Percentiles rank a stretch among this genome's conserved stretches.
These are phyloP conservation scores for Pelecanoides urinatrix DNA, from an alignment of 2,113 vertebrate species.

Conservation along the genomic window DNA sequence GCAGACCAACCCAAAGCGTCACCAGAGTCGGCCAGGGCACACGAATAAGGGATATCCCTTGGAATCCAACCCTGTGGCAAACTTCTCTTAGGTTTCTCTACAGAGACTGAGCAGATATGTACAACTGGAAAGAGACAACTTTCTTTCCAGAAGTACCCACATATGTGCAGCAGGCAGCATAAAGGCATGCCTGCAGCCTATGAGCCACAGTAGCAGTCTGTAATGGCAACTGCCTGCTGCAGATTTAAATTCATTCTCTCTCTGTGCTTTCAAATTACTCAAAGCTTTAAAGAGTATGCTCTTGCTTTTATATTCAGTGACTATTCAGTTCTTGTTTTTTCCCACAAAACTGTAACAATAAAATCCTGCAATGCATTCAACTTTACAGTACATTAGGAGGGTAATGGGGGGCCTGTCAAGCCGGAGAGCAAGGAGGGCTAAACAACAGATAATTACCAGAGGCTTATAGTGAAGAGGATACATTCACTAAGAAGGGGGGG, in stretches of 20 bases:
- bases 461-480: background rate
- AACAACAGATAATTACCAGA: background rate
- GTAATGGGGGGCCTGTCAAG: background rate
- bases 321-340: background rate
- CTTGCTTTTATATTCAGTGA: background rate
- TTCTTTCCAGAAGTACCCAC: background rate
- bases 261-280: background rate
- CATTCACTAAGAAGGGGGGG: background rate
- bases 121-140: background rate
- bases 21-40: background rate
- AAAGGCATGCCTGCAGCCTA: background rate
- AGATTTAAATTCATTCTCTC: background rate
- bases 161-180: background rate
- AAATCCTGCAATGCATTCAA: background rate
- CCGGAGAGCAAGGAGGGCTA: background rate
- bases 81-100: background rate
- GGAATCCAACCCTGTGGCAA: background rate
- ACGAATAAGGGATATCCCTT: background rate
- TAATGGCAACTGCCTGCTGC: background rate
- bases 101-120: background rate
- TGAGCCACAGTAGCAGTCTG: background rate
- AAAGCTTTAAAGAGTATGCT: background rate
- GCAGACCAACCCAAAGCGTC: background rate
- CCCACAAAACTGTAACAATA: background rate
- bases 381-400: background rate